A percentile compares a stretch with the other conserved stretches of the same genome.
phyloP scores from a whole-genome alignment of 2,113 vertebrate species.

The Tyrannus savana region DNA sequence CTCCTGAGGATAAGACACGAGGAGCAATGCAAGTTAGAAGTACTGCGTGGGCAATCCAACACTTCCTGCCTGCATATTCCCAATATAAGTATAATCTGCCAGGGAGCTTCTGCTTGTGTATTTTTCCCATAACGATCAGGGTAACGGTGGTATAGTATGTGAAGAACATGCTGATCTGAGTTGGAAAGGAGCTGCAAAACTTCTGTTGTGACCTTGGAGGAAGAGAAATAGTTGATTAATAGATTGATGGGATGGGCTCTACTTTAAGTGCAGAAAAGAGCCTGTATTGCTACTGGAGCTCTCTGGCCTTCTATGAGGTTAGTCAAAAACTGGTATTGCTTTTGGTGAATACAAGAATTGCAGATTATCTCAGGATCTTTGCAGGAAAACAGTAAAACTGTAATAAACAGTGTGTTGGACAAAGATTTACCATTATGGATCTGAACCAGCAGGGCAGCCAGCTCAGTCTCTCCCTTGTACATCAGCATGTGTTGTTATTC shows the following conservation, averaged over 20 bases:
- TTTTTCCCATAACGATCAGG: not conserved
- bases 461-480: not conserved
- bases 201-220: not conserved
- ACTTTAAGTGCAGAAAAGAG: not conserved
- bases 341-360: not conserved
- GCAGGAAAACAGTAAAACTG: not conserved
- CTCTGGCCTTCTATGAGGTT: rapidly evolving
- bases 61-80: not conserved
- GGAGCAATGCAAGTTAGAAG: not conserved
- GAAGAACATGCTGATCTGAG: not conserved
- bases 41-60: not conserved
- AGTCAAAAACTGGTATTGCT: not conserved
- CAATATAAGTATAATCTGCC: not conserved
- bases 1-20: not conserved
- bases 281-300: not conserved
- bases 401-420: not conserved
- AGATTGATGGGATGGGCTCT: not conserved
- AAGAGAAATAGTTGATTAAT: not conserved
- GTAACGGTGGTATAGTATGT: not conserved
- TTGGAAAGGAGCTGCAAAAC: not conserved
- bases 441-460: not conserved
- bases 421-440: not conserved
- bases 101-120: not conserved
- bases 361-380: not conserved
- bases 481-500: not conserved